Conservation (phyloP, 2,888 invertebrate genomes). For the Pimpla rufipes region DNA sequence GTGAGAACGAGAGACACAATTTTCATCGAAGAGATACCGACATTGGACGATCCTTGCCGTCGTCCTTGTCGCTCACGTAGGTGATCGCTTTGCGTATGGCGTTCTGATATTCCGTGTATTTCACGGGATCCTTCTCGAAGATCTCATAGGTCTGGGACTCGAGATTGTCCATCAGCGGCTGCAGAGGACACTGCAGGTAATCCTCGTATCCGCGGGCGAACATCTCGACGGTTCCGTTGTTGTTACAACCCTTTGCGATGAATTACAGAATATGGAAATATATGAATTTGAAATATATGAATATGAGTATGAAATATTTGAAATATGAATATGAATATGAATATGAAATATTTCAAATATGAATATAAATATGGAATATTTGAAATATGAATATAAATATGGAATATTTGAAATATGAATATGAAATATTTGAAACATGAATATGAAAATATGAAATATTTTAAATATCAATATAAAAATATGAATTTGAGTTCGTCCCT, state of each 20-base stretch:
- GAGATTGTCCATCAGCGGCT: constrained; percentile 98
- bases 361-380: not conserved
- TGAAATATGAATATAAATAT: not conserved
- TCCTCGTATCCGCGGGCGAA: constrained; percentile 95
- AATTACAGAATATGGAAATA: not conserved
- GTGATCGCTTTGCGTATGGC: constrained; percentile 93
- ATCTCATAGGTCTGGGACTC: constrained; percentile 98
- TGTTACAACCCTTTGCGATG: constrained; percentile 75
- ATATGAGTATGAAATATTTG: not conserved
- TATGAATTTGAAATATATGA: not conserved
- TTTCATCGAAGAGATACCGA: not conserved
- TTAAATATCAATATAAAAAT: too few species aligned
- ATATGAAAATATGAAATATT: not conserved
- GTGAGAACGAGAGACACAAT: not conserved
- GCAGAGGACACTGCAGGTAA: constrained; percentile 94
- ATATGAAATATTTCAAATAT: not conserved
- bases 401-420: not conserved
- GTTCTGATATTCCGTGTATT: constrained; percentile 95
- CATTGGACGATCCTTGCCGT: constrained; percentile 76
- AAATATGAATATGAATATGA: not conserved
- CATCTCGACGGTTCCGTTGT: constrained; percentile 82
- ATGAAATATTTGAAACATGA: not conserved
- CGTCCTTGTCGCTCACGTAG: constrained; percentile 83
- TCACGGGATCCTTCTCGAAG: constrained; percentile 98
- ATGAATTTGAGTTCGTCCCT: too few species aligned